Evolutionary conservation across 2,888 invertebrate genomes (phyloP).

Genomic region (Drosophila recens): DNA sequence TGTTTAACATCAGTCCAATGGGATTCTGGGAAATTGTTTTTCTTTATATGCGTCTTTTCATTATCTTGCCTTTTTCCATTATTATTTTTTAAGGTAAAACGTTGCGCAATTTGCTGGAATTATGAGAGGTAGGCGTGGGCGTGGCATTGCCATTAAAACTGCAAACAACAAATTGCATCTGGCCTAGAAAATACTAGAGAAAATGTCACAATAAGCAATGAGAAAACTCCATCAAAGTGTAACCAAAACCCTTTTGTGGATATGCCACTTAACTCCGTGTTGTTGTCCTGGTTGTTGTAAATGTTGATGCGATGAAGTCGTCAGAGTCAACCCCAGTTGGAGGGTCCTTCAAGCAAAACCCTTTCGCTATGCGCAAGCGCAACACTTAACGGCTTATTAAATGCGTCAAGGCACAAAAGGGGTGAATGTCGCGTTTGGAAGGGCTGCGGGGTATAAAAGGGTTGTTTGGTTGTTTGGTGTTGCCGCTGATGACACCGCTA

Average conservation of each 20-base stretch:
- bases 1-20: slow-evolving; percentile 40
- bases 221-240: slow-evolving; percentile 36
- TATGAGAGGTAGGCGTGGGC: slow-evolving; percentile 32
- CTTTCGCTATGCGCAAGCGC: slow-evolving; percentile 47
- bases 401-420: slow-evolving; percentile 41
- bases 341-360: slow-evolving; percentile 34
- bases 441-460: slow-evolving; percentile 56
- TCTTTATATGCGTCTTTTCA: slow-evolving; percentile 44
- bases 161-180: slow-evolving; percentile 19
- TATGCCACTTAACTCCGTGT: slow-evolving; percentile 55
- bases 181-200: slow-evolving; percentile 12
- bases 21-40: slow-evolving; percentile 60
- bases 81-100: slow-evolving; percentile 28
- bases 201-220: slow-evolving; percentile 42
- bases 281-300: slow-evolving; percentile 25
- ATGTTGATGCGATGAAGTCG: slow-evolving; percentile 51
- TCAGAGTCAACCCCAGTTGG: slow-evolving; percentile 44
- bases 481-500: slow-evolving; percentile 74
- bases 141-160: slow-evolving; percentile 35
- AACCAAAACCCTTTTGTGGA: slow-evolving; percentile 61
- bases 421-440: slow-evolving; percentile 13
- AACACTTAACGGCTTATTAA: slow-evolving; percentile 74
- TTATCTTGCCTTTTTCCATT: slow-evolving; percentile 19
- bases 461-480: slow-evolving; percentile 46
- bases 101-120: slow-evolving; percentile 62